A percentile compares a stretch with the other conserved stretches of the same genome.
Evolutionary conservation across 2,797 vertebrate genomes (phyloP).

Genomic region (Loriculus beryllinus): DNA sequence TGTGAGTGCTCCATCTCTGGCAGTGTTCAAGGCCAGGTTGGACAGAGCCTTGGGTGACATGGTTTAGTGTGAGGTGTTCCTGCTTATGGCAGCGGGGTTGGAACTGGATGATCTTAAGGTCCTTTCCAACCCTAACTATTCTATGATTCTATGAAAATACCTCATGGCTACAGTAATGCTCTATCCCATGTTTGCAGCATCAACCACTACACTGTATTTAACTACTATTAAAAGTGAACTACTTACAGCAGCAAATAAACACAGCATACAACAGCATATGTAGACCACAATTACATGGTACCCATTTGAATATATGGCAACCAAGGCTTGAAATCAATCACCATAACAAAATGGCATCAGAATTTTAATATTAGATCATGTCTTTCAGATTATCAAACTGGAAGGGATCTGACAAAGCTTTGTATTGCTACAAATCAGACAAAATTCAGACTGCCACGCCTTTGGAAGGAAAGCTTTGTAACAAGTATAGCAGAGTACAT

Average conservation of each 20-base stretch:
- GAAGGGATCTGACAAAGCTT: neutral
- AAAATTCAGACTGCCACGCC: fast-evolving
- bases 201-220: neutral
- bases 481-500: neutral
- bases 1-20: too few species aligned
- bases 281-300: neutral
- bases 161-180: neutral
- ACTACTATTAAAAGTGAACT: neutral
- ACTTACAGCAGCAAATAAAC: neutral
- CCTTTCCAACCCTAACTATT: too few species aligned
- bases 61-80: too few species aligned
- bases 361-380: neutral
- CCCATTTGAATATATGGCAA: neutral
- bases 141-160: neutral
- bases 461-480: neutral
- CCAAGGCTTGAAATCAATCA: neutral
- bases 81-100: too few species aligned
- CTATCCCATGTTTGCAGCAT: neutral
- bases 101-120: too few species aligned
- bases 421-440: neutral
- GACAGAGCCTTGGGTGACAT: too few species aligned
- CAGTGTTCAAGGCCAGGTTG: too few species aligned
- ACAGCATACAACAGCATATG: neutral
- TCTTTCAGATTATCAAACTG: neutral
- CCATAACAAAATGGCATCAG: neutral